A percentile compares a stretch with the other conserved stretches of the same genome.
phyloP scores from a whole-genome alignment of 1,140 invertebrate genomes.

The Drosophila pseudoananassae region DNA sequence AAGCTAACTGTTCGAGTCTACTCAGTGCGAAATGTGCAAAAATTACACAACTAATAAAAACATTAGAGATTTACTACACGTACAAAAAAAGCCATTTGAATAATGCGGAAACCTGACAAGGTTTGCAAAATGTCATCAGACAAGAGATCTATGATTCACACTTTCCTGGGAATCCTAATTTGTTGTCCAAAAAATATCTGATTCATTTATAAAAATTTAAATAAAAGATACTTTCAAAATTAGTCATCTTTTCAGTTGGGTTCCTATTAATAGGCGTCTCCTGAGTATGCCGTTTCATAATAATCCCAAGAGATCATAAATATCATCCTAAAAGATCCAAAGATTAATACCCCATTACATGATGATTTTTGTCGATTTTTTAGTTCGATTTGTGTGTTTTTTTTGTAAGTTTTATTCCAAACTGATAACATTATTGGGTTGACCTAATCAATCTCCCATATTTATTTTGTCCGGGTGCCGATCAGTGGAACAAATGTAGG shows the following conservation, averaged over 20 bases:
- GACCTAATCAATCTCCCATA: not conserved
- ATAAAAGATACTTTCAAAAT: conserved; percentile 1
- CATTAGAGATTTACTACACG: conserved; percentile 17
- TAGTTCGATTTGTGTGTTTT: not conserved
- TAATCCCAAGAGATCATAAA: not conserved
- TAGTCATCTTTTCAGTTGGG: not conserved
- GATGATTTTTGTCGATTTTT: not conserved
- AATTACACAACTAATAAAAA: conserved; percentile 33
- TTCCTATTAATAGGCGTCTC: too few relatives aligned
- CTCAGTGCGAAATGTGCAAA: conserved; percentile 31
- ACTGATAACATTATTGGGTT: conserved; percentile 3
- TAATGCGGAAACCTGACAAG: conserved; percentile 15
- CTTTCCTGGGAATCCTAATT: conserved; percentile 4
- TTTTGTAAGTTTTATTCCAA: not conserved
- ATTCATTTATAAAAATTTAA: conserved; percentile 5
- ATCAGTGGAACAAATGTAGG: conserved; percentile 60
- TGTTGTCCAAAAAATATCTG: not conserved
- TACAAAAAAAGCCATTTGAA: conserved; percentile 10
- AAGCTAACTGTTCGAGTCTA: conserved; percentile 45
- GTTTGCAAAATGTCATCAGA: conserved; percentile 17
- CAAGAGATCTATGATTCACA: conserved; percentile 35
- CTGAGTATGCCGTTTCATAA: too few relatives aligned
- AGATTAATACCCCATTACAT: not conserved
- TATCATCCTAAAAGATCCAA: not conserved
- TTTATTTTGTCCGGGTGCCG: conserved; percentile 1